phyloP scores from a whole-genome alignment of 2,113 vertebrate genomes.

The Phycodurus eques region DNA sequence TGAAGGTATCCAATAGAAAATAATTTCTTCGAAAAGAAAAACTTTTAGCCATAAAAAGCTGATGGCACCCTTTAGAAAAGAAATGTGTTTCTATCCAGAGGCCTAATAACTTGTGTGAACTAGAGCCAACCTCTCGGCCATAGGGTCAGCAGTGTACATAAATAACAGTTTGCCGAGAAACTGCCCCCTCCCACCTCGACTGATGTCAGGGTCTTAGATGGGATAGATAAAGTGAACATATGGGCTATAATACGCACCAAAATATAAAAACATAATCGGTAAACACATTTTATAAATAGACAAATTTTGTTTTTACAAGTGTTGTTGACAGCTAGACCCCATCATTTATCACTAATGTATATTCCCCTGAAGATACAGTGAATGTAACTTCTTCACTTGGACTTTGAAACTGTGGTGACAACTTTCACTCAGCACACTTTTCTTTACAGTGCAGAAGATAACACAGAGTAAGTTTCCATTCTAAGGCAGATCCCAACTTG shows the following conservation, averaged over 20 bases:
- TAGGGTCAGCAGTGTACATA: conserved; percentile 78
- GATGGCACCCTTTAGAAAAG: conserved; percentile 61
- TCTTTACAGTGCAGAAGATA: neutral
- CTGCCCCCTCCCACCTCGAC: conserved; percentile 38
- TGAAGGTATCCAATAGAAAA: conserved; percentile 35
- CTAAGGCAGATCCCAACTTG: neutral
- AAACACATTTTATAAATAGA: conserved; percentile 48
- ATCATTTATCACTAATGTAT: conserved; percentile 60
- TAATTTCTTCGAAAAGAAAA: conserved; percentile 30
- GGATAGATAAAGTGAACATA: conserved; percentile 56
- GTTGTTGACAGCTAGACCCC: conserved; percentile 54
- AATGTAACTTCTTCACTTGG: conserved; percentile 8
- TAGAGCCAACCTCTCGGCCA: conserved; percentile 72
- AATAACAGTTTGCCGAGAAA: conserved; percentile 69
- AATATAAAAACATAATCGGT: conserved; percentile 52
- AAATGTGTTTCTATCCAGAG: conserved; percentile 61
- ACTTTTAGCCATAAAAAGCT: conserved; percentile 51
- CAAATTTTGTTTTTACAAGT: conserved; percentile 72
- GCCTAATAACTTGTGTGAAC: conserved; percentile 64
- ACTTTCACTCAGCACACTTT: neutral
- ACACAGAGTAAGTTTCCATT: neutral
- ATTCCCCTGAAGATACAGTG: conserved; percentile 41
- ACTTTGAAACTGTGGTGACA: conserved; percentile 20
- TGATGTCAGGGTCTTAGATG: conserved; percentile 72
- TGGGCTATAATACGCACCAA: conserved; percentile 41